A percentile compares a stretch with the other conserved stretches of the same genome.
phyloP scores from a whole-genome alignment of 2,888 invertebrate genomes.

The Allophyes oxyacanthae region DNA sequence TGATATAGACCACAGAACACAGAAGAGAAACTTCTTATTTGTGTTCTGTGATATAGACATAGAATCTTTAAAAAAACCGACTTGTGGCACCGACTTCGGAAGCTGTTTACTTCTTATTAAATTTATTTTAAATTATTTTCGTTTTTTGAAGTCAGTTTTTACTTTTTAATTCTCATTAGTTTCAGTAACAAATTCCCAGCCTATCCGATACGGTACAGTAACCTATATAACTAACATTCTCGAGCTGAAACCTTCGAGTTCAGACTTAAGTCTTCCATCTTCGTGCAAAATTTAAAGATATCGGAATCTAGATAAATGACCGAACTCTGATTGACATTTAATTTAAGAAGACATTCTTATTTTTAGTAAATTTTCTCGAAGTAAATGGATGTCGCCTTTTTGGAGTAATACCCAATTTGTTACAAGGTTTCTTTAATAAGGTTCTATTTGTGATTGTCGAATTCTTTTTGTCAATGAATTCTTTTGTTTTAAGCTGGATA shows the following conservation, averaged over 20 bases:
- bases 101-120: too few species aligned
- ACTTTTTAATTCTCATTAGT: too few species aligned
- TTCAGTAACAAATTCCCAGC: neutral
- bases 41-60: too few species aligned
- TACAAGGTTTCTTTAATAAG: neutral
- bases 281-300: conserved; percentile 28
- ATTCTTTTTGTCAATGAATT: neutral
- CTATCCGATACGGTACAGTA: neutral
- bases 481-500: conserved; percentile 1
- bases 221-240: conserved; percentile 8
- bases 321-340: conserved; percentile 36
- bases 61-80: too few species aligned
- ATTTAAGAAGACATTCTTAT: conserved; percentile 32
- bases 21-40: too few species aligned
- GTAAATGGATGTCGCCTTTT: conserved; percentile 5
- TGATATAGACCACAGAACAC: too few species aligned
- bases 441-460: neutral
- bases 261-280: conserved; percentile 7
- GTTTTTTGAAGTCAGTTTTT: too few species aligned
- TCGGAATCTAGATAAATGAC: conserved; percentile 44
- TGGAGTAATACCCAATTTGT: neutral
- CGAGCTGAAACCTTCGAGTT: conserved; percentile 3
- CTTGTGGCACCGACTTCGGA: too few species aligned
- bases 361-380: conserved; percentile 4
- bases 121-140: too few species aligned